Evolutionary conservation across 2,113 vertebrate species (phyloP), one percentile per base, ranked within the genome.

Genomic region (Platichthys stellatus): DNA sequence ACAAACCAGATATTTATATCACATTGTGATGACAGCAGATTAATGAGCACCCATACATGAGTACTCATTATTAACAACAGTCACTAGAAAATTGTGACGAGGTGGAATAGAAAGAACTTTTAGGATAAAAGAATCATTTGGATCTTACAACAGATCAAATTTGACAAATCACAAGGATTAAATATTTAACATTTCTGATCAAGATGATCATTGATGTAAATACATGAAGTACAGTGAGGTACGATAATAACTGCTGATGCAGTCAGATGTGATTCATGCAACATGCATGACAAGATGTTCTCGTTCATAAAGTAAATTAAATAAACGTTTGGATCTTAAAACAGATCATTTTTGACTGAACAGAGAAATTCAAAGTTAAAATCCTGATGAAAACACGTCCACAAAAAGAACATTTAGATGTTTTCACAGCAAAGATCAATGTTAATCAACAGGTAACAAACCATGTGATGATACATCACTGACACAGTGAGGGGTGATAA

Each of bases 271-370:
- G 49, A 2, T 20, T 51, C 49, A 51, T 51, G 38, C 69, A 82
- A 86, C 69, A 77, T 75, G 64, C n/a, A 78, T 31, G 64, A 53
- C 24, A 31, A 61, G 13, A 28, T 61, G 35, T 38, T 38, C 35
- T 10, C 35, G 35, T 10, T 38, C 35, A 38, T 10, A 10, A 38
- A 38, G 10, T 13, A 53, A 17, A 18, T 5, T 1, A 17, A 3
- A 47, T 17, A 60, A 23, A 51, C 9, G 14, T 24, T 5, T 31
- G 62, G 38, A 82, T 18, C 76, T 31, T 60, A 63, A 11, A 88
- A 78, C 4, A 79, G 68, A 51, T 82, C 23, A 58, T 13, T 38
- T 26, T 7, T 26, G 6, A 35, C 1, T 24, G 23, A 24, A 28
- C 35, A 38, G 35, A 38, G 35, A 38, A 38, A 38, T 38, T 8